Evolutionary conservation across 2,113 vertebrate species (phyloP).

Genomic region (Hyla sarda): DNA sequence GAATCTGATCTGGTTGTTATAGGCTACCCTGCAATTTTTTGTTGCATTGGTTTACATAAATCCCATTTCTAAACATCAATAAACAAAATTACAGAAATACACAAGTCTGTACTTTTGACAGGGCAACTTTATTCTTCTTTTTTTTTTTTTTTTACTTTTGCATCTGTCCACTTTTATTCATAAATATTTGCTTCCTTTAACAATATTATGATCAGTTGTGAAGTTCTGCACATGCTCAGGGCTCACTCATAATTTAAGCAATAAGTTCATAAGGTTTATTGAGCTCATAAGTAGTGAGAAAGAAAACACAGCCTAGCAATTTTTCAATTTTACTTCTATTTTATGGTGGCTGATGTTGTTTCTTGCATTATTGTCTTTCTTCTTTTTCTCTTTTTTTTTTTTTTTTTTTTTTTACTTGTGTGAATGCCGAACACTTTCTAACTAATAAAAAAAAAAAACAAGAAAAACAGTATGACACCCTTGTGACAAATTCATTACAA

Average conservation of each 20-base stretch:
- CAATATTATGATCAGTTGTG: neutral
- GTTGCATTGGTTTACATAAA: too few relatives aligned
- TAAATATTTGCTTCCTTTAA: neutral
- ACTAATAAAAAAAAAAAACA: slow-evolving; percentile 20
- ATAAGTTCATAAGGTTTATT: neutral
- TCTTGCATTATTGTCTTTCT: neutral
- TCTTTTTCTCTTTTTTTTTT: neutral
- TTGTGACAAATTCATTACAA: slow-evolving; percentile 11
- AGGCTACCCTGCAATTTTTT: too few relatives aligned
- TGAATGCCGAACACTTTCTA: neutral
- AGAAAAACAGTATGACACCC: neutral
- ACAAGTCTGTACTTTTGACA: too few relatives aligned
- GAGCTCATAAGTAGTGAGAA: neutral
- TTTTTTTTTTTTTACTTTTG: neutral
- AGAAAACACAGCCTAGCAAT: neutral
- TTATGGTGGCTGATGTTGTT: neutral
- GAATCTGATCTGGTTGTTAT: too few relatives aligned
- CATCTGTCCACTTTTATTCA: neutral
- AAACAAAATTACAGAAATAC: too few relatives aligned
- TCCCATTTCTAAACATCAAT: too few relatives aligned
- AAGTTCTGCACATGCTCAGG: neutral
- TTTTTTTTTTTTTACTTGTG: neutral
- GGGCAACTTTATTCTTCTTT: too few relatives aligned
- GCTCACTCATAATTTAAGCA: neutral
- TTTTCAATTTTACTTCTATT: neutral